These are phyloP conservation scores for Peromyscus eremicus DNA, from an alignment of 2,797 vertebrate genomes.

Conservation along the genomic window DNA sequence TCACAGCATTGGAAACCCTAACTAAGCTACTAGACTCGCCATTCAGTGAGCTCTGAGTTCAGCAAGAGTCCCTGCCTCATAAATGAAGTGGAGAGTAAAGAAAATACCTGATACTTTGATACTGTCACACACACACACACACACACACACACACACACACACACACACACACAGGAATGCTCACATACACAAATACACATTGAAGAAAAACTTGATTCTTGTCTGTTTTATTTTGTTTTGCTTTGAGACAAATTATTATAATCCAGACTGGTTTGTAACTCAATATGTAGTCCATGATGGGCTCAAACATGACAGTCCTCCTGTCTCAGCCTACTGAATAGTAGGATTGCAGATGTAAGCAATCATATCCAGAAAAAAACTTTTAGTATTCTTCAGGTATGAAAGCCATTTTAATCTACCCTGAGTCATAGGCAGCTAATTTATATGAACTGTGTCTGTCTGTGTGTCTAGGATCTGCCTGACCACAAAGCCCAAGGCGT, in stretches of 20 bases:
- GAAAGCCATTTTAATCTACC: neutral
- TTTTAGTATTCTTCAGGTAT: neutral
- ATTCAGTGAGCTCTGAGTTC: neutral
- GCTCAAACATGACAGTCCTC: neutral
- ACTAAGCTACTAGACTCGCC: neutral
- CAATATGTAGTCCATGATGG: neutral
- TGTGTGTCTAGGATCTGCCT: neutral
- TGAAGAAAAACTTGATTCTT: neutral
- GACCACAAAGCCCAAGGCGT: neutral
- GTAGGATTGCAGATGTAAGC: neutral
- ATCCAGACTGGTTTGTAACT: neutral
- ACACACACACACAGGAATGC: too few relatives aligned
- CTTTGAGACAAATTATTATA: neutral
- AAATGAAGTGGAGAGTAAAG: neutral
- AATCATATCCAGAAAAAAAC: neutral
- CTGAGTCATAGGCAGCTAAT: neutral
- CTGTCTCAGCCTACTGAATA: neutral
- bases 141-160: too few relatives aligned
- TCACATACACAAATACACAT: neutral
- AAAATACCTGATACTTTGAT: neutral
- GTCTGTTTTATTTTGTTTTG: neutral
- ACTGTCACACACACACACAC: too few relatives aligned
- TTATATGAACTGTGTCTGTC: constrained; percentile 1
- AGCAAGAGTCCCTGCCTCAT: neutral
- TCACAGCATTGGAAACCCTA: neutral